Evolutionary conservation across 2,797 vertebrate genomes (phyloP), one percentile per base, ranked within the genome.

Genomic region (Cephalopachus bancanus): DNA sequence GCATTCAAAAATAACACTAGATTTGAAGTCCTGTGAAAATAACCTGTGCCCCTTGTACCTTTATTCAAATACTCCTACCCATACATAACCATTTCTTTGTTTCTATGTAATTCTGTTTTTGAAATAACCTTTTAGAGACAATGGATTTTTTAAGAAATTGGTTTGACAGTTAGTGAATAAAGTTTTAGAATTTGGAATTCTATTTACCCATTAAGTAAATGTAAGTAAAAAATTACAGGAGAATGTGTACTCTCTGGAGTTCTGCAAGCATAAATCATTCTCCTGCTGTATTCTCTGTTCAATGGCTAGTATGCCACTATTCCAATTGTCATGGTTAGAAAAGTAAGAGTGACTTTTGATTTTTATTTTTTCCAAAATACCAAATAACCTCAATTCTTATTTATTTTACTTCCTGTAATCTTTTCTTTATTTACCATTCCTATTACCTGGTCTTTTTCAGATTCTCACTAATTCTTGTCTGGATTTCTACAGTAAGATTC

Each of bases 151-250:
- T 95, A 24, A 89, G 93, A 95, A 95, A 53, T 72, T 86, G 10
- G 10, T 93, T 93, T 94, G 26, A 78, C 22, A 72, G 1, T 94
- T 92, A 83, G 74, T 90, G 51, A 57, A 91, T 65, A 75, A 83
- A 69, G 79, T 93, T 16, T 93, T 89, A 69, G n/a, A 92, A 94
- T 96, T 95, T 95, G 37, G 44, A 95, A 59, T 89, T 95, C 65
- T 87, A 0, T 91, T 84, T 84, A 74, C 19, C 10, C 6, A 33
- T 76, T 65, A 72, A 91, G 53, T 85, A 78, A 95, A 86, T 14
- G 30, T 83, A 90, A 94, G 26, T 88, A 10, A 92, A 80, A 94
- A 78, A 49, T 93, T 78, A 33, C 3, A 95, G 24, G 62, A 88
- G 76, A 94, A 74, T 0, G 0, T 83, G 15, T 69, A 6, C 10